Conservation (phyloP, 2,797 vertebrate species). For the Enteromius radiatus region DNA sequence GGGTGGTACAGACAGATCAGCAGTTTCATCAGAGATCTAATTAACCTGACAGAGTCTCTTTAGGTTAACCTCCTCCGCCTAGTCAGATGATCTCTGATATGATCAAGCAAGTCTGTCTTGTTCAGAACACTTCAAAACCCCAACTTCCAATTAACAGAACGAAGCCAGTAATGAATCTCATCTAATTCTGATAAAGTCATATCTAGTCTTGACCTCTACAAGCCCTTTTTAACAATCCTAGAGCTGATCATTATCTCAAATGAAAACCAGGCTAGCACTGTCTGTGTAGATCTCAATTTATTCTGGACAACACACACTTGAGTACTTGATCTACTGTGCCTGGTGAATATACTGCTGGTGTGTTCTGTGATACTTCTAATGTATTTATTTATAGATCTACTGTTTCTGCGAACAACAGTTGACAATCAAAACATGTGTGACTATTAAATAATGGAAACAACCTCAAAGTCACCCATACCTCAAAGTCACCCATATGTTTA, state of each 20-base stretch:
- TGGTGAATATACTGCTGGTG: neutral
- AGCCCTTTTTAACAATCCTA: slow-evolving; percentile 27
- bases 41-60: slow-evolving; percentile 39
- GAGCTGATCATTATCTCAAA: slow-evolving; percentile 41
- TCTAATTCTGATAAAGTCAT: slow-evolving; percentile 30
- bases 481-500: neutral
- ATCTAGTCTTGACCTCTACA: slow-evolving; percentile 40
- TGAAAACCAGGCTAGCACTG: slow-evolving; percentile 5
- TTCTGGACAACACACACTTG: slow-evolving; percentile 12
- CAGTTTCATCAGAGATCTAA: slow-evolving; percentile 39
- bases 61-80: slow-evolving; percentile 24
- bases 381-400: neutral
- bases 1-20: slow-evolving; percentile 17
- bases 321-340: neutral
- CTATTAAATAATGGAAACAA: slow-evolving; percentile 6
- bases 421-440: slow-evolving; percentile 13
- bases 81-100: slow-evolving; percentile 31
- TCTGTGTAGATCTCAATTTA: slow-evolving; percentile 19
- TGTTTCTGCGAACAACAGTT: neutral
- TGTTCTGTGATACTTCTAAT: neutral
- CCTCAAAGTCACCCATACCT: neutral
- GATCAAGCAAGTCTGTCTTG: slow-evolving; percentile 20
- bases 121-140: slow-evolving; percentile 36
- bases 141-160: slow-evolving; percentile 37
- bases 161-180: slow-evolving; percentile 33